Evolutionary conservation across 2,797 vertebrate genomes (phyloP), one percentile per base, ranked within the genome.

Genomic region (Ptychadena robeensis): DNA sequence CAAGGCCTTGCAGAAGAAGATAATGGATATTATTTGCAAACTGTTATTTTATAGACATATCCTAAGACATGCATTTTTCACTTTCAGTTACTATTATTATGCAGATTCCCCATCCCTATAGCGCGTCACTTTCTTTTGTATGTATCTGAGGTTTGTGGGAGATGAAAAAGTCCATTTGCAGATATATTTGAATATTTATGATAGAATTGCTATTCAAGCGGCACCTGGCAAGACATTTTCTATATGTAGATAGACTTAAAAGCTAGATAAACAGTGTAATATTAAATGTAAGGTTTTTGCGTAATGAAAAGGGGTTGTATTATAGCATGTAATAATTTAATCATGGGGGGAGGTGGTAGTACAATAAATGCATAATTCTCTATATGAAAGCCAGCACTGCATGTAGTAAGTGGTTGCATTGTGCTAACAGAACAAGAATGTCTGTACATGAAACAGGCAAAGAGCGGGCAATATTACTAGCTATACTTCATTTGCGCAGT

Each of bases 301-400:
- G 18, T 34, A 73, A 37, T 34, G n/a, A 34, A 73, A 61, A 73
- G 72, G 30, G 44, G 31, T 53, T 73, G 34, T 48, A 30, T 48
- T 30, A 10, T 30, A 53, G 30, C 53, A 27, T 59, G 11, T 74
- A 61, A 61, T 27, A 74, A 63, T 37, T 25, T 74, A 61, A 61
- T 73, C n/a, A 28, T 37, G 37, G n/a, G 15, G 59, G 10, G 53
- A 14, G 18, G n/a, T 25, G 18, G 30, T 71, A 25, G 44, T 9
- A 73, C n/a, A 48, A 73, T 32, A 73, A 73, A 57, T 32, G n/a
- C 72, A 27, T 61, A 31, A 53, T 57, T 73, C 22, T 25, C 18
- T 68, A 28, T n/a, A 63, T 40, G 14, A 14, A 69, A 59, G 31
- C 27, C 66, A 57, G n/a, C 48, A 9, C 59, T 22, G 59, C 28